phyloP scores from a whole-genome alignment of 1,140 invertebrate genomes.

The Drusus annulatus region DNA sequence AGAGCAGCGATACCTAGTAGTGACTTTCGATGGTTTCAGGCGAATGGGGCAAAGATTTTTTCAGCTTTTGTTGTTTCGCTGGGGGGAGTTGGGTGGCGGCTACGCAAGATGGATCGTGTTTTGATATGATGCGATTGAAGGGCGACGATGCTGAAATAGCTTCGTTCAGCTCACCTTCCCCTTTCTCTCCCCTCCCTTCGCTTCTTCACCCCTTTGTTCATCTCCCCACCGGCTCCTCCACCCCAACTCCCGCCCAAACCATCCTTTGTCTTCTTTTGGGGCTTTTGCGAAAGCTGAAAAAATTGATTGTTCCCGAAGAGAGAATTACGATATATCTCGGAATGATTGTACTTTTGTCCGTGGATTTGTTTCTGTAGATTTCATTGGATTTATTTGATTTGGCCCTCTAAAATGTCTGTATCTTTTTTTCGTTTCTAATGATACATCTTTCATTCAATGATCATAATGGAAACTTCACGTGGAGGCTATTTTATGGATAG shows the following conservation, averaged over 20 bases:
- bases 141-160: constrained; percentile 57
- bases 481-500: not conserved
- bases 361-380: constrained; percentile 28
- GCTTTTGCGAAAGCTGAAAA: constrained; percentile 33
- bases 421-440: too few species aligned
- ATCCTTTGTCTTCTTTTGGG: constrained; percentile 36
- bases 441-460: constrained; percentile 4
- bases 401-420: constrained; percentile 9
- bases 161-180: constrained; percentile 36
- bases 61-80: constrained; percentile 56
- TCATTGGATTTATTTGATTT: constrained; percentile 32
- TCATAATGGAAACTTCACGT: not conserved
- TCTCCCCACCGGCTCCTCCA: not conserved
- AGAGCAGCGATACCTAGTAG: constrained; percentile 9
- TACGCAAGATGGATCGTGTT: constrained; percentile 56
- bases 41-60: constrained; percentile 43
- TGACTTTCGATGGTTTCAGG: constrained; percentile 10
- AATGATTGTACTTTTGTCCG: constrained; percentile 31
- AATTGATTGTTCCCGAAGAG: constrained; percentile 38
- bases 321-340: constrained; percentile 30
- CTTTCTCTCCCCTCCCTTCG: not conserved
- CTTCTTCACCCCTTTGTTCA: constrained; percentile 4
- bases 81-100: constrained; percentile 17
- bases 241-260: constrained; percentile 1
- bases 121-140: constrained; percentile 58